Base-by-base conservation (phyloP, 2,888 invertebrate species). In the Leucophora obtusa region DNA sequence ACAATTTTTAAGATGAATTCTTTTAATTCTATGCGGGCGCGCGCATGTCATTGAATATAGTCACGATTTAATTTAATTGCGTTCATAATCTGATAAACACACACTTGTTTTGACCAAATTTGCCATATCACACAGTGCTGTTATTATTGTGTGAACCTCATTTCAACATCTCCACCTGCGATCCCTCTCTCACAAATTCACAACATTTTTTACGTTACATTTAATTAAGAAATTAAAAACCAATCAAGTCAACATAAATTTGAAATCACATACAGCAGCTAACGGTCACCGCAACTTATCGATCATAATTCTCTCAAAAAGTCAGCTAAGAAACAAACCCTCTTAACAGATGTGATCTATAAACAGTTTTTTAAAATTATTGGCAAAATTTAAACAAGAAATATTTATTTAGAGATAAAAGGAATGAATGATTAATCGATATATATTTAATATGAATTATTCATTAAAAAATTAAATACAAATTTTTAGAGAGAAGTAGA, bases 191-290 rank as follows among this genome's bases (percentile, higher is more conserved):
- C 21, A 51, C 35, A 50, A 51, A 24, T 51, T 58, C 66, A 47
- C 6, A 47, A 47, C 43, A 47, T 47, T 47, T 47, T 14, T 28
- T 73, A 70, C 69, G 43, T 56, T 73, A 51, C 18, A 56, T 70
- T 50, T 56, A 70, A 81, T 81, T 70, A 81, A 74, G 77, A 81
- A 81, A 81, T 81, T 81, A 77, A 81, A 70, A 77, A 77, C 60
- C 73, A 81, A 81, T 80, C 76, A 80, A 70, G 47, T 72, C 54
- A 69, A 60, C 58, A 75, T 71, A 51, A 66, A 68, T 60, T 62
- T 75, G 17, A 51, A 63, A 74, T 74, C 63, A 33, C 33, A 68
- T 38, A 68, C 47, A 53, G 8, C 62, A 24, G 28, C 38, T 11
- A 65, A 15, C 65, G 38, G 43, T 38, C 51, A 28, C 5, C 28